These are phyloP conservation scores for Phalanger gymnotis DNA, from an alignment of 2,797 vertebrate species.

Conservation along the genomic window DNA sequence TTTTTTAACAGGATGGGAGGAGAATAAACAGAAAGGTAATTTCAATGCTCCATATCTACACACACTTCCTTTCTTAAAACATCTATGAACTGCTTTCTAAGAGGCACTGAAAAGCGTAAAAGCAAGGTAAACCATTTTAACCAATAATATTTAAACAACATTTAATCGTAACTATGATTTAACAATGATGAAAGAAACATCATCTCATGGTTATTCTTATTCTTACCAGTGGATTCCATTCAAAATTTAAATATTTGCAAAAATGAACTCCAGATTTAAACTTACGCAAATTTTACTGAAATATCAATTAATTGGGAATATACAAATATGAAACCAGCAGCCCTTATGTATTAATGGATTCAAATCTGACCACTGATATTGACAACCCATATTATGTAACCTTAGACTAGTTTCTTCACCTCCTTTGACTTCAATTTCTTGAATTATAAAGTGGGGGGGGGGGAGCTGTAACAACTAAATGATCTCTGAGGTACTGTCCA, in stretches of 20 bases:
- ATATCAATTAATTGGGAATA: constrained; percentile 44
- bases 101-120: constrained; percentile 15
- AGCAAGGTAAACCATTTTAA: constrained; percentile 36
- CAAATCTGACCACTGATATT: background rate
- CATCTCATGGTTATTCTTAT: background rate
- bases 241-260: constrained; percentile 38
- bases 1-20: background rate
- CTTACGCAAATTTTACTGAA: background rate
- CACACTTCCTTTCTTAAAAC: constrained; percentile 18
- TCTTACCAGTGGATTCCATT: constrained; percentile 32
- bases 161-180: constrained; percentile 29
- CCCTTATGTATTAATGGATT: background rate
- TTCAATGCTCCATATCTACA: background rate
- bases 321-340: constrained; percentile 31
- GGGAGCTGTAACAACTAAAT: background rate
- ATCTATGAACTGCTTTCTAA: constrained; percentile 17
- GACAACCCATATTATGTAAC: background rate
- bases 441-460: background rate
- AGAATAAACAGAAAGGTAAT: background rate
- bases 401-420: background rate
- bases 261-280: constrained; percentile 26
- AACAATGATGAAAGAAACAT: constrained; percentile 30
- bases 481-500: background rate
- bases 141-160: constrained; percentile 25
- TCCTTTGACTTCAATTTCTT: background rate